phyloP scores from a whole-genome alignment of 2,113 vertebrate genomes.

The Cettia cetti region DNA sequence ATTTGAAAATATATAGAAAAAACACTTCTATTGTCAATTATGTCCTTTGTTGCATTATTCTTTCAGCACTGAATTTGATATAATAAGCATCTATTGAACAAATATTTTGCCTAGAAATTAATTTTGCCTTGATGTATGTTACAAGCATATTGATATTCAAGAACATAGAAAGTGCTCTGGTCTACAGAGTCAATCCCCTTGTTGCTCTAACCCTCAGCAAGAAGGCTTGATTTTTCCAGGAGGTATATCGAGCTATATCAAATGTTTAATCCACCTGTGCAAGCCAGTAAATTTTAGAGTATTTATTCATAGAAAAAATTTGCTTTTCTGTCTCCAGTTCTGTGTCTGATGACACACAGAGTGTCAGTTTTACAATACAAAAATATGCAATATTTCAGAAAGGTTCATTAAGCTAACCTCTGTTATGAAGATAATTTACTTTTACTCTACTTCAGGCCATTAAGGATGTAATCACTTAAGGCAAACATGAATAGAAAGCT shows the following conservation, averaged over 20 bases:
- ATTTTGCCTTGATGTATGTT: background rate
- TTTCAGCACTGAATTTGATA: background rate
- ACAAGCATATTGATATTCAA: background rate
- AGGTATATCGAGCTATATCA: background rate
- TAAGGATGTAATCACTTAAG: background rate
- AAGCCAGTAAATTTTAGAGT: conserved; percentile 8
- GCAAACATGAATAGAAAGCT: conserved; percentile 7
- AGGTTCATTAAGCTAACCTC: conserved; percentile 42
- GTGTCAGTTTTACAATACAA: conserved; percentile 2
- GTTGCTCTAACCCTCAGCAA: background rate
- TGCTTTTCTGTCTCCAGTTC: background rate
- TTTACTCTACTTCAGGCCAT: conserved; percentile 22
- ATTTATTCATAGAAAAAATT: conserved; percentile 19
- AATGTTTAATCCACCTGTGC: conserved; percentile 19
- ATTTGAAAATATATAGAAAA: background rate
- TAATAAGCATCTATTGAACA: background rate
- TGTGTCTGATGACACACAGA: conserved; percentile 3
- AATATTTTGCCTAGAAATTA: background rate
- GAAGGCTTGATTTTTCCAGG: conserved; percentile 28
- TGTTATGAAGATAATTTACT: conserved; percentile 23
- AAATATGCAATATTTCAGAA: conserved; percentile 30
- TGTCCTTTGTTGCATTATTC: background rate
- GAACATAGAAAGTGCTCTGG: background rate
- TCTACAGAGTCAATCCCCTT: background rate
- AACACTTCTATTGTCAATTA: background rate